Evolutionary conservation across 1,140 invertebrate species (phyloP).

Genomic region (Eumeta japonica): DNA sequence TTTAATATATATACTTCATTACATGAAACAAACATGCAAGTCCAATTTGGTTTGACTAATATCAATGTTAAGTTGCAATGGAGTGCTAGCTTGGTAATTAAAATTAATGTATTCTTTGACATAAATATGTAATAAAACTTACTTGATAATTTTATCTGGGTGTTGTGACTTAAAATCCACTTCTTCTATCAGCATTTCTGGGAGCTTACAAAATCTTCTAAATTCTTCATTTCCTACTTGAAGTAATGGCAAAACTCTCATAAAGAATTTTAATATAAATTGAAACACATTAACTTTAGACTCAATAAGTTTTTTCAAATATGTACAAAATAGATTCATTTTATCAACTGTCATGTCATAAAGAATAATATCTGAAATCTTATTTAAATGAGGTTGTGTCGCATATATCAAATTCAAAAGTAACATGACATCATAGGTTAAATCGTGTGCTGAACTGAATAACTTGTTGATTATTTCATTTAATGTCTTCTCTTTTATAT

Average conservation of each 20-base stretch:
- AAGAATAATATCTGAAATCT: constrained; percentile 55
- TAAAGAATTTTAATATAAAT: constrained; percentile 58
- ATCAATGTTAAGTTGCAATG: no score
- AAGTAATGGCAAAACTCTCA: constrained; percentile 31
- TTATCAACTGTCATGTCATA: constrained; percentile 46
- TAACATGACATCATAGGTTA: constrained; percentile 60
- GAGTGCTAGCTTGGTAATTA: no score
- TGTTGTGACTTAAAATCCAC: constrained; percentile 54
- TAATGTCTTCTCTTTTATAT: constrained; percentile 62
- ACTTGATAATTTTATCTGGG: constrained; percentile 55
- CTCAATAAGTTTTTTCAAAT: constrained; percentile 52
- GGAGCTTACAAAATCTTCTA: constrained; percentile 37
- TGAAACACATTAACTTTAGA: constrained; percentile 52
- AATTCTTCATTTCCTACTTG: constrained; percentile 40
- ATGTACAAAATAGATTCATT: constrained; percentile 53
- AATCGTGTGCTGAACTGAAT: constrained; percentile 52
- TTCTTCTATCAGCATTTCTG: constrained; percentile 55
- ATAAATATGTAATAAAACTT: no score
- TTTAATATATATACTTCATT: no score
- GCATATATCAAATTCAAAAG: constrained; percentile 64
- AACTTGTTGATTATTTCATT: constrained; percentile 64
- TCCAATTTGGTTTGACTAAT: no score
- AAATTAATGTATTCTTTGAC: no score
- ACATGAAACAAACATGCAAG: no score
- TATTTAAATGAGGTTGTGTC: constrained; percentile 55